Percentiles rank a stretch among this genome's conserved stretches.
These are phyloP conservation scores for Danaus chrysippus DNA, from an alignment of 2,888 invertebrate species.

Conservation along the genomic window DNA sequence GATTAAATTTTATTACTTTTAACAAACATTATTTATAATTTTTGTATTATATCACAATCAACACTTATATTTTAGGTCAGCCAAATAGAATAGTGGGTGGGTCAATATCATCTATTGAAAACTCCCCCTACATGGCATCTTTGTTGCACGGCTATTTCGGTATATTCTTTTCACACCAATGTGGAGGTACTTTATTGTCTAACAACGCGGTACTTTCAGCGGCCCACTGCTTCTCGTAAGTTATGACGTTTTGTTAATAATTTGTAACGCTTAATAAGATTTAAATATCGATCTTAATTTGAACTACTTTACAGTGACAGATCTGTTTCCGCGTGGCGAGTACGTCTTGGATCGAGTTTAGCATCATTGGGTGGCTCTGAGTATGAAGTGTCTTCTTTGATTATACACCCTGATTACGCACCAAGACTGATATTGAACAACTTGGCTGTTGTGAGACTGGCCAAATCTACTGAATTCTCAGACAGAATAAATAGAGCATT, in stretches of 20 bases:
- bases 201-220: slow-evolving; percentile 37
- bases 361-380: slow-evolving; percentile 34
- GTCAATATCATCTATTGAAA: slow-evolving; percentile 28
- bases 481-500: slow-evolving; percentile 19
- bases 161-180: slow-evolving; percentile 31
- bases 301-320: too few species aligned
- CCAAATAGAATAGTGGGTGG: slow-evolving; percentile 34
- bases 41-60: neutral
- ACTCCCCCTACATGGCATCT: slow-evolving; percentile 32
- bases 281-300: too few species aligned
- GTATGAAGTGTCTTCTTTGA: slow-evolving; percentile 27
- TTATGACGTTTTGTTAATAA: slow-evolving; percentile 8
- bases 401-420: slow-evolving; percentile 33
- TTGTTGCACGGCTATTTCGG: slow-evolving; percentile 30
- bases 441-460: slow-evolving; percentile 37
- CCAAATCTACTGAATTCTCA: slow-evolving; percentile 24
- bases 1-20: too few species aligned
- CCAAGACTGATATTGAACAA: slow-evolving; percentile 32
- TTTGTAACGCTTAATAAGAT: too few species aligned
- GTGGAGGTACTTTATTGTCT: slow-evolving; percentile 39
- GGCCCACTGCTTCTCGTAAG: slow-evolving; percentile 40
- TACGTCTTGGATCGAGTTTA: slow-evolving; percentile 28
- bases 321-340: too few species aligned
- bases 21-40: too few species aligned
- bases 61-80: slow-evolving; percentile 15